phyloP scores from a whole-genome alignment of 2,797 vertebrate genomes.

The Chelonia mydas region DNA sequence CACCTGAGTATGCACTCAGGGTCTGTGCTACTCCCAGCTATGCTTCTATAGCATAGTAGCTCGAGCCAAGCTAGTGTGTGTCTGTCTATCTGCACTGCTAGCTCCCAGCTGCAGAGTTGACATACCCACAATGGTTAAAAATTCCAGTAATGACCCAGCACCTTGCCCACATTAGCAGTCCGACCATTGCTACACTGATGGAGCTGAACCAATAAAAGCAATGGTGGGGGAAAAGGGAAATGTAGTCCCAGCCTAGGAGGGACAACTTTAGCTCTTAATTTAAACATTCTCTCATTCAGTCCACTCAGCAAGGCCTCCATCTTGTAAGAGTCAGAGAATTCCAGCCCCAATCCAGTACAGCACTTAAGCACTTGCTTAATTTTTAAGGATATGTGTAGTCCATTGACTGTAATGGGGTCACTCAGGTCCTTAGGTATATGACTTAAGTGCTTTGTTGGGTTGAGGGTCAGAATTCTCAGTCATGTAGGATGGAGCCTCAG shows the following conservation, averaged over 20 bases:
- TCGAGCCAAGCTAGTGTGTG: background rate
- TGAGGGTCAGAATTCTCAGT: background rate
- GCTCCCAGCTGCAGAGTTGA: background rate
- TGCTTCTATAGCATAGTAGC: background rate
- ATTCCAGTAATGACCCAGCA: background rate
- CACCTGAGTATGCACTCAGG: background rate
- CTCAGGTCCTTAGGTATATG: fast-evolving
- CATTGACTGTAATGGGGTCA: background rate
- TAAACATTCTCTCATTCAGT: background rate
- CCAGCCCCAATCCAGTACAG: background rate
- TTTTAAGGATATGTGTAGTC: background rate
- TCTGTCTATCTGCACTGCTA: background rate
- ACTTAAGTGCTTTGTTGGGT: fast-evolving
- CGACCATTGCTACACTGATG: background rate
- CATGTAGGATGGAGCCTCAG: background rate
- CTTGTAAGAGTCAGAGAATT: background rate
- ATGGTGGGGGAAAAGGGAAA: background rate
- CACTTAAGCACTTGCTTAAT: background rate
- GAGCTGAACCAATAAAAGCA: background rate
- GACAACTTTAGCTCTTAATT: background rate
- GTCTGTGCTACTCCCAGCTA: background rate
- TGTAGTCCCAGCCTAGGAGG: background rate
- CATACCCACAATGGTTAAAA: background rate
- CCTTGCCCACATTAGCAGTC: background rate
- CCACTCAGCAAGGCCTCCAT: background rate